Conservation (phyloP, 1,140 invertebrate genomes). For the Propsilocerus akamusi region DNA sequence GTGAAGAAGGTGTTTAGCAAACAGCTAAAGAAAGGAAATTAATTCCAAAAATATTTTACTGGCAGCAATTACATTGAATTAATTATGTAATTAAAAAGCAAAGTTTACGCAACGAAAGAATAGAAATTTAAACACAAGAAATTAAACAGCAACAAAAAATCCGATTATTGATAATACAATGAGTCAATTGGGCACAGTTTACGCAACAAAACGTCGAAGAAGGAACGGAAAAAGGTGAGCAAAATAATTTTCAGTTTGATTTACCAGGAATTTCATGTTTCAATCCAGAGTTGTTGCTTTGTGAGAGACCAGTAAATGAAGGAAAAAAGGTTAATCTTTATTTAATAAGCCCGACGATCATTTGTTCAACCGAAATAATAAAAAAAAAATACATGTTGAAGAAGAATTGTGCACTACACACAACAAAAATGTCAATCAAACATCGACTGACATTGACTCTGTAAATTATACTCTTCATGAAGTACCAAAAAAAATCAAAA, state of each 20-base stretch:
- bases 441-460: too few species aligned
- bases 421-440: constrained; percentile 4
- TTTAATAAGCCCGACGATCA: constrained; percentile 1
- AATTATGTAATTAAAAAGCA: too few species aligned
- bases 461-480: too few species aligned
- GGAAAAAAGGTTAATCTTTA: constrained; percentile 1
- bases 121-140: too few species aligned
- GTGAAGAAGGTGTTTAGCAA: too few species aligned
- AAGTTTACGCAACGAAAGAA: too few species aligned
- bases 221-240: constrained; percentile 85
- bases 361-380: constrained; percentile 4
- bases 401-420: not conserved
- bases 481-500: too few species aligned
- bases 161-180: constrained; percentile 23
- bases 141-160: too few species aligned
- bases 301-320: not conserved
- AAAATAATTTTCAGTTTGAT: constrained; percentile 5
- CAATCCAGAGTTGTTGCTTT: too few species aligned
- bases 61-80: too few species aligned
- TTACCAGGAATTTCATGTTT: constrained; percentile 1
- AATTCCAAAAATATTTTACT: too few species aligned
- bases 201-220: constrained; percentile 79
- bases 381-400: not conserved
- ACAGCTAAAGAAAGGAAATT: too few species aligned
- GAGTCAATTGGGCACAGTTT: constrained; percentile 84